A percentile compares a stretch with the other conserved stretches of the same genome.
These are phyloP conservation scores for Hyaena hyaena DNA, from an alignment of 2,113 vertebrate species.

Conservation along the genomic window DNA sequence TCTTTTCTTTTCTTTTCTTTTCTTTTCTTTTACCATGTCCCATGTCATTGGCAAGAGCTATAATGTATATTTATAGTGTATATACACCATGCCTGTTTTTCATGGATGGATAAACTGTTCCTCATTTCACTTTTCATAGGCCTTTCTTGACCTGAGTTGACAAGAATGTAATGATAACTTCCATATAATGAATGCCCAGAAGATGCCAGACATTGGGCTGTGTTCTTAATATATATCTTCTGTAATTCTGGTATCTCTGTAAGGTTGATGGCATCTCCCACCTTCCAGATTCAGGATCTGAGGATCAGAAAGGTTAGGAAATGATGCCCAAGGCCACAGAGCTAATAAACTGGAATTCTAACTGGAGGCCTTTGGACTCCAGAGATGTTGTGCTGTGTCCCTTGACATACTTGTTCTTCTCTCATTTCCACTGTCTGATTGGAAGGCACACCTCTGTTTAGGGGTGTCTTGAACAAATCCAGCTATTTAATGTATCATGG, in stretches of 20 bases:
- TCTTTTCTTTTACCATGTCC: neutral
- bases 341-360: neutral
- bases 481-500: neutral
- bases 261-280: neutral
- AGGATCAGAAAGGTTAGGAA: neutral
- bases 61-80: too few species aligned
- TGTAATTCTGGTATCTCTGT: neutral
- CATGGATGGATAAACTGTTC: neutral
- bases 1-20: neutral
- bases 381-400: neutral
- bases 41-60: neutral
- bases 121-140: neutral
- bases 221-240: neutral
- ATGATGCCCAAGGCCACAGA: neutral
- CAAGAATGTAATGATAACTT: neutral
- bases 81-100: neutral
- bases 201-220: neutral
- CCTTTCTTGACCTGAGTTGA: neutral
- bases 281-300: neutral
- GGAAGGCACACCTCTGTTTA: neutral
- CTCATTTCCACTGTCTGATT: neutral
- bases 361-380: neutral
- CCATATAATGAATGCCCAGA: neutral
- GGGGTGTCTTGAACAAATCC: neutral
- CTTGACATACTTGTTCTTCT: neutral